Percentiles rank a stretch among this genome's conserved stretches.
Evolutionary conservation across 1,140 invertebrate species (phyloP).

Genomic region (Rhopalosiphum padi): DNA sequence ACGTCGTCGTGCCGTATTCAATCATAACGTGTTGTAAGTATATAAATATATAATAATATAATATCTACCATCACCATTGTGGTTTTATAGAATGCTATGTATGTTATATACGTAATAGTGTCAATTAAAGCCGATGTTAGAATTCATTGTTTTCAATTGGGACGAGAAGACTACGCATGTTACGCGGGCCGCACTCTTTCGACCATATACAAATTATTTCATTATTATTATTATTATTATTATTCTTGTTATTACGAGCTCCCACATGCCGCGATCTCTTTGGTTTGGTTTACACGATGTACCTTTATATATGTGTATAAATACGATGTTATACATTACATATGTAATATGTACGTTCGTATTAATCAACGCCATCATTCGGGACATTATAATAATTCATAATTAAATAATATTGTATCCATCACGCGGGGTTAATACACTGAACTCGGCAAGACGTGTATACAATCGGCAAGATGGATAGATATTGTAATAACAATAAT

Average conservation of each 20-base stretch:
- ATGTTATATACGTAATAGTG: constrained; percentile 11
- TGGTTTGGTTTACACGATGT: neutral
- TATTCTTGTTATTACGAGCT: neutral
- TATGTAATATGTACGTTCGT: neutral
- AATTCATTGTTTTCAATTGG: constrained; percentile 44
- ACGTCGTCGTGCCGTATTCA: neutral
- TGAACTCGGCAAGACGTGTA: neutral
- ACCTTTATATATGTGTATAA: neutral
- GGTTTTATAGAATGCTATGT: neutral
- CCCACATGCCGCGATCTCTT: constrained; percentile 35
- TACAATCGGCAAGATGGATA: neutral
- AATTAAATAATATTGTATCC: neutral
- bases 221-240: neutral
- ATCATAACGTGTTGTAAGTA: neutral
- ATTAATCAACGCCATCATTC: constrained; percentile 7
- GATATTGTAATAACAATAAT: neutral
- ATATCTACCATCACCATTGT: neutral
- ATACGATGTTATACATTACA: neutral
- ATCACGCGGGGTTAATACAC: constrained; percentile 13
- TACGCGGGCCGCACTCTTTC: neutral
- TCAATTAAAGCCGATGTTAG: constrained; percentile 25
- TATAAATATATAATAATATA: neutral
- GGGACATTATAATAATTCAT: neutral
- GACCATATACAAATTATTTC: neutral
- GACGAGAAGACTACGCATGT: neutral